These are phyloP conservation scores for Mystacornis crossleyi DNA, from an alignment of 2,113 vertebrate genomes.

Conservation along the genomic window DNA sequence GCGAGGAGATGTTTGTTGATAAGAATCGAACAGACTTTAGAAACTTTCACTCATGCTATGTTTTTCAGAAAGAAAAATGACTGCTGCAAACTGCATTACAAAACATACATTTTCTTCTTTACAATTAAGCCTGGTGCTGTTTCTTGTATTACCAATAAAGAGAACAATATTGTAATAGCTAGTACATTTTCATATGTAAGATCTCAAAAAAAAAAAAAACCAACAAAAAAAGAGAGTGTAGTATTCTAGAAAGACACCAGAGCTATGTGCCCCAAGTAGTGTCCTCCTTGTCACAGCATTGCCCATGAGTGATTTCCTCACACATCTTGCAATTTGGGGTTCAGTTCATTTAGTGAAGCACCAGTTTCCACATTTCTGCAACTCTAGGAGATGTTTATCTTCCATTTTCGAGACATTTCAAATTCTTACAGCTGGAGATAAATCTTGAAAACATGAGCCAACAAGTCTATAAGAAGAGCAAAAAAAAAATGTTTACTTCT, in stretches of 20 bases:
- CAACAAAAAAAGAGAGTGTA: not conserved
- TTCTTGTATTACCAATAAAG: not conserved
- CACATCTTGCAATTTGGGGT: not conserved
- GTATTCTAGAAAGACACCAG: not conserved
- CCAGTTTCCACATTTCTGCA: not conserved
- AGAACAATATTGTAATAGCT: not conserved
- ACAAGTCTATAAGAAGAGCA: not conserved
- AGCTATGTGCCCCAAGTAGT: not conserved
- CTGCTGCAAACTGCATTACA: not conserved
- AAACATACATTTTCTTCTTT: not conserved
- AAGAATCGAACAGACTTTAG: not conserved
- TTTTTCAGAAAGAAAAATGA: not conserved
- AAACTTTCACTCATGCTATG: not conserved
- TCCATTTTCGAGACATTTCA: not conserved
- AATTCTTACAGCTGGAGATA: not conserved
- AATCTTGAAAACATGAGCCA: not conserved
- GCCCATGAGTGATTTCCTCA: not conserved
- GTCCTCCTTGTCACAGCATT: not conserved
- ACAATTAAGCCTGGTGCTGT: not conserved
- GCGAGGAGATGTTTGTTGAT: rapidly evolving
- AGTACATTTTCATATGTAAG: not conserved
- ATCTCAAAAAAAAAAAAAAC: not conserved
- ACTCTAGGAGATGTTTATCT: not conserved
- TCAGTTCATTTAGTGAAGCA: not conserved
- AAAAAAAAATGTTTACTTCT: not conserved